Conservation (phyloP, 2,113 vertebrate species). For the Myiozetetes cayanensis region DNA sequence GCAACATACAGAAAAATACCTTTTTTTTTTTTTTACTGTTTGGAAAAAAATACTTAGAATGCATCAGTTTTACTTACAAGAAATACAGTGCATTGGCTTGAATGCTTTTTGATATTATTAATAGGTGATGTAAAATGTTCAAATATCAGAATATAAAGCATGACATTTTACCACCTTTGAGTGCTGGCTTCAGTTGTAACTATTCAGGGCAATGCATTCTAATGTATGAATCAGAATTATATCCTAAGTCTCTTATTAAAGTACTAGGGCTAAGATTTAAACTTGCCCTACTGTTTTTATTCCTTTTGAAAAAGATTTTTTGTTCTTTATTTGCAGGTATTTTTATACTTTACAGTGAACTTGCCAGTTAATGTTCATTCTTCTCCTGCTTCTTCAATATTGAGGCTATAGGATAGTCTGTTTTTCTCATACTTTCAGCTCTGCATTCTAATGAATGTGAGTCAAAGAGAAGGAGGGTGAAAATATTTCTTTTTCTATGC, state of each 20-base stretch:
- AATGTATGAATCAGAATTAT: not conserved
- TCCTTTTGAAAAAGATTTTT: not conserved
- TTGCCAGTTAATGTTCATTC: slow-evolving; percentile 29
- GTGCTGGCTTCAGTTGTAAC: not conserved
- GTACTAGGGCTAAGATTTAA: not conserved
- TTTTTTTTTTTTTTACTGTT: not conserved
- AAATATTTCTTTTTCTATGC: not conserved
- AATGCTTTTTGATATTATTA: not conserved
- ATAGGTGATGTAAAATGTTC: not conserved
- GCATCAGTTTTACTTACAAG: not conserved
- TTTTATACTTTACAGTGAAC: not conserved
- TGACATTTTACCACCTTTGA: not conserved
- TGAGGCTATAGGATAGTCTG: slow-evolving; percentile 6
- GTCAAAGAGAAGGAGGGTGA: not conserved
- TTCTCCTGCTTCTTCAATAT: not conserved
- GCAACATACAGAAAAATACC: not conserved
- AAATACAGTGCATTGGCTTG: not conserved
- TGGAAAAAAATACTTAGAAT: not conserved
- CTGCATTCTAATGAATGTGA: slow-evolving; percentile 17
- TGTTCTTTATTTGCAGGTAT: not conserved
- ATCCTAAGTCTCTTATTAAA: not conserved
- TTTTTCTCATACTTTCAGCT: slow-evolving; percentile 49
- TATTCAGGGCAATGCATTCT: not conserved
- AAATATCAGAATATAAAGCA: not conserved
- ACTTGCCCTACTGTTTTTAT: not conserved